phyloP scores from a whole-genome alignment of 2,113 vertebrate species.

The Pycnonotus jocosus region DNA sequence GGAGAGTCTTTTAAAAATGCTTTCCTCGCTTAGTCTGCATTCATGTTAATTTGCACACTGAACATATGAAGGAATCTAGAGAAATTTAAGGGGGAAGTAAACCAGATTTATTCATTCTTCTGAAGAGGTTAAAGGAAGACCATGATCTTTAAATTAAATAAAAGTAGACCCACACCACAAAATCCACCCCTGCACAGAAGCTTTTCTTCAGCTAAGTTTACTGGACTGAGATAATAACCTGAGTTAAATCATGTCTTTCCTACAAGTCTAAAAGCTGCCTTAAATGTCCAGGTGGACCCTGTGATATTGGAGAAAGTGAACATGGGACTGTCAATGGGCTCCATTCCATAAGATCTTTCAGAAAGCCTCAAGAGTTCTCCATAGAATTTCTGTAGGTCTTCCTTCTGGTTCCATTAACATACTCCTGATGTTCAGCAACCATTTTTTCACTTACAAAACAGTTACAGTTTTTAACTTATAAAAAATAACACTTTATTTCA shows the following conservation, averaged over 20 bases:
- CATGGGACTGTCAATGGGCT: not conserved
- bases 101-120: not conserved
- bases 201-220: not conserved
- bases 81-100: not conserved
- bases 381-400: not conserved
- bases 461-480: not conserved
- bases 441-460: not conserved
- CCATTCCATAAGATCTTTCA: not conserved
- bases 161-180: not conserved
- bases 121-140: not conserved
- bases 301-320: accelerated
- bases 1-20: not conserved
- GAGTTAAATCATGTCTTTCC: not conserved
- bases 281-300: not conserved
- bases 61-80: not conserved
- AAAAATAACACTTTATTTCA: slow-evolving; percentile 19
- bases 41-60: not conserved
- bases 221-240: not conserved
- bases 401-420: not conserved
- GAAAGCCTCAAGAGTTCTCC: not conserved
- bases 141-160: not conserved
- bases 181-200: not conserved
- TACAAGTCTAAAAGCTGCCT: not conserved
- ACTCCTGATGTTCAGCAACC: not conserved
- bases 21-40: not conserved